phyloP scores from a whole-genome alignment of 2,113 vertebrate species.

The Todiramphus saurophagus region DNA sequence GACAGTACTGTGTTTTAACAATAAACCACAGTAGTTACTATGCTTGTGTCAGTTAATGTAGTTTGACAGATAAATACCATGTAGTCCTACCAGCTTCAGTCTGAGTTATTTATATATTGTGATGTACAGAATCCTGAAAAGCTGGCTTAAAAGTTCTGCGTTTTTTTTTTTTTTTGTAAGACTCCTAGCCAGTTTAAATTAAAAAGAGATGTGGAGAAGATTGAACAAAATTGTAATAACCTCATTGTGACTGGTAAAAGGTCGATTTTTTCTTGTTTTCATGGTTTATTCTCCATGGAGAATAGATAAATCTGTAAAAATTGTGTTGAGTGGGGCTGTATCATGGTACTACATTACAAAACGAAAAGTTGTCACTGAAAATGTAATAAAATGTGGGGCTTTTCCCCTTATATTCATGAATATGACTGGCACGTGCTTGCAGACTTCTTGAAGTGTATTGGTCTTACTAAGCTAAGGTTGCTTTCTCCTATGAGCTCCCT shows the following conservation, averaged over 20 bases:
- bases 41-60: not conserved
- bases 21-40: not conserved
- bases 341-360: not conserved
- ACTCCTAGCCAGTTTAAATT: not conserved
- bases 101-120: not conserved
- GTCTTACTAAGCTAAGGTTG: not conserved
- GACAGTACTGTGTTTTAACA: not conserved
- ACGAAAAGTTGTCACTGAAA: not conserved
- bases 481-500: conserved; percentile 2
- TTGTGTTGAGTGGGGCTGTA: not conserved
- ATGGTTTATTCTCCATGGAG: not conserved
- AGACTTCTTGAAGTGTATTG: not conserved
- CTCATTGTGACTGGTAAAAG: not conserved
- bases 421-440: not conserved
- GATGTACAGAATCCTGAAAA: not conserved
- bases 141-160: not conserved
- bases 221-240: not conserved
- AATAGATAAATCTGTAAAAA: not conserved
- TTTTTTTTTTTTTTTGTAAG: not conserved
- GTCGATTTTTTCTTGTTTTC: not conserved
- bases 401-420: not conserved
- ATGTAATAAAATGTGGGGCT: not conserved
- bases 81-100: not conserved
- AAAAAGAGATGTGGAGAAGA: not conserved
- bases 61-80: not conserved